Evolutionary conservation across 1,140 invertebrate species (phyloP).

Genomic region (Brachionus asplanchnoidis): DNA sequence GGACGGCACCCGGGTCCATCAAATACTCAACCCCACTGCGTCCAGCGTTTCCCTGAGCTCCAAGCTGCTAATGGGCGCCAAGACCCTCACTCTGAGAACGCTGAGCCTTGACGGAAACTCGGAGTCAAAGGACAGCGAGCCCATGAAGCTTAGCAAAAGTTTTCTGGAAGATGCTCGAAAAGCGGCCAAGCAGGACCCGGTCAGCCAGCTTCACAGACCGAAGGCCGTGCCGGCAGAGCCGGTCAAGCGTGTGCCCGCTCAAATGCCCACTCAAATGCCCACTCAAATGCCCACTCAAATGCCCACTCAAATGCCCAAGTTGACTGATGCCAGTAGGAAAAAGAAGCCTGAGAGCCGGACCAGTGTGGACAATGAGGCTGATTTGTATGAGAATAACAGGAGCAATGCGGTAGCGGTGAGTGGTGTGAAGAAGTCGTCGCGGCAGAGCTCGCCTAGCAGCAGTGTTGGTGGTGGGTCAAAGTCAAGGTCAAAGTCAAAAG

Average conservation of each 20-base stretch:
- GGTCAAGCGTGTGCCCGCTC: background rate
- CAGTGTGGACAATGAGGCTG: conserved; percentile 50
- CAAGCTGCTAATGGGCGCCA: conserved; percentile 7
- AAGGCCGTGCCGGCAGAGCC: background rate
- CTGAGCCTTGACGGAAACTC: conserved; percentile 27
- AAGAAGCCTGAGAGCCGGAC: background rate
- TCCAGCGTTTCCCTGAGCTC: background rate
- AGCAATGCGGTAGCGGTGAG: background rate
- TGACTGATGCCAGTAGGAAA: conserved; percentile 15
- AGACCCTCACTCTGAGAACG: background rate
- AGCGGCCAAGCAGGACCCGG: background rate
- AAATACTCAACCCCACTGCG: conserved; percentile 88
- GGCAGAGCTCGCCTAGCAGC: background rate
- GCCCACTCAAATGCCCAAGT: background rate
- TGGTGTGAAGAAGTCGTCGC: background rate
- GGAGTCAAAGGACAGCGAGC: conserved; percentile 25
- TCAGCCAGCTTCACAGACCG: background rate
- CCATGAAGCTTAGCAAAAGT: background rate
- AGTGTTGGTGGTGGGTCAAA: conserved; percentile 37
- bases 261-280: too few relatives aligned
- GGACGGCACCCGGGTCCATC: conserved; percentile 92
- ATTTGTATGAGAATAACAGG: conserved; percentile 46
- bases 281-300: too few relatives aligned
- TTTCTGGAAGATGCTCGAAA: background rate
- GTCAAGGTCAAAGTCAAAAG: background rate